Conservation (phyloP, 2,797 vertebrate genomes). For the Melanotaenia boesemani region DNA sequence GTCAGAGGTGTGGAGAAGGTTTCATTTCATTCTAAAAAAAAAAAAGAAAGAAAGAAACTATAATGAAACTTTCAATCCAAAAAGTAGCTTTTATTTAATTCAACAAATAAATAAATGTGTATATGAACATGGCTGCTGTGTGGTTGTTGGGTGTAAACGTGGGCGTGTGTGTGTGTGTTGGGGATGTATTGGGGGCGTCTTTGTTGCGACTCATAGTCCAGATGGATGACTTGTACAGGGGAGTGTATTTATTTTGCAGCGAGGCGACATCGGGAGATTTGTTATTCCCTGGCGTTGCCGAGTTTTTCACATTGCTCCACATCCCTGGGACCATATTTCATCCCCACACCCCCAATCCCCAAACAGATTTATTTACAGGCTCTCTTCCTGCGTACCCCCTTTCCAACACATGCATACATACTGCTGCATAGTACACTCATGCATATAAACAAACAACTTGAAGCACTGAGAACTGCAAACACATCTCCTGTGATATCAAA, state of each 20-base stretch:
- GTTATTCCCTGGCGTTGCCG: conserved; percentile 85
- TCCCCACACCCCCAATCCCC: conserved; percentile 83
- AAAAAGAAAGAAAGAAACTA: conserved; percentile 34
- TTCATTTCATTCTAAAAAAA: conserved; percentile 69
- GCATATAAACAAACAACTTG: conserved; percentile 55
- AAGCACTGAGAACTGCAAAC: conserved; percentile 49
- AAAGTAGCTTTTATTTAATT: conserved; percentile 73
- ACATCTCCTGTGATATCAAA: conserved; percentile 54
- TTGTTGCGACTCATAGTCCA: conserved; percentile 83
- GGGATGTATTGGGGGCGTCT: conserved; percentile 80
- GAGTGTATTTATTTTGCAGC: conserved; percentile 86
- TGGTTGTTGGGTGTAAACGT: conserved; percentile 36
- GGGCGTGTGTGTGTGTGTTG: conserved; percentile 44
- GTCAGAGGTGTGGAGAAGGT: conserved; percentile 36
- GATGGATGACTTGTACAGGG: conserved; percentile 85
- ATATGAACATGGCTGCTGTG: conserved; percentile 71
- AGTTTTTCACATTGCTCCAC: conserved; percentile 88
- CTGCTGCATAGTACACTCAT: conserved; percentile 43
- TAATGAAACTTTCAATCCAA: conserved; percentile 60
- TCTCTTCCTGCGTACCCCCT: conserved; percentile 72
- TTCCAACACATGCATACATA: conserved; percentile 61
- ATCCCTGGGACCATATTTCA: conserved; percentile 86
- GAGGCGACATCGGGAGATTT: conserved; percentile 84
- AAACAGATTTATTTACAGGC: conserved; percentile 87
- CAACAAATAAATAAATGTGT: conserved; percentile 76